Base-by-base conservation (phyloP, 53 echinoderm and acorn worm species). In the Arbacia lixula region DNA sequence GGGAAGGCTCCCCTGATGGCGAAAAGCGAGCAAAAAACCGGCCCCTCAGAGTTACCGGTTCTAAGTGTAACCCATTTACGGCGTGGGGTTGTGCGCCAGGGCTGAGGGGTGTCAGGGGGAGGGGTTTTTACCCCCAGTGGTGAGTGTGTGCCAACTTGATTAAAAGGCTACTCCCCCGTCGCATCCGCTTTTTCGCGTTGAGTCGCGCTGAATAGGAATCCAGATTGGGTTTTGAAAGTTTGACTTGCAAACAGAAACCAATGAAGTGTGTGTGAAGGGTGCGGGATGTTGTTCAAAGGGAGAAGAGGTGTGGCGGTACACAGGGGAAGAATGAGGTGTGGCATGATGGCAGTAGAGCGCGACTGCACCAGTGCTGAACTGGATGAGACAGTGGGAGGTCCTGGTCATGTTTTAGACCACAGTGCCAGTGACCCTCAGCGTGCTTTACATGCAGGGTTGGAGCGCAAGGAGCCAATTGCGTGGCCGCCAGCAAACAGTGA, bases 101-200 rank as follows among this genome's bases (percentile, higher is more conserved):
- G 60, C 60, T 60, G 60, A 60, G 60, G 60, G 27, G 60, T 60
- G 60, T 28, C 60, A 60, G 60, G 26, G 60, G 60, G 60, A 60
- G 60, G 60, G 60, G 60, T 60, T 60, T 60, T 60, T 60, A 60
- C 60, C 60, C 60, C 60, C 30, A 60, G 60, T 60, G 60, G 60
- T 60, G 60, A 60, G 60, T 60, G 60, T 60, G 60, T 60, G 60
- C 60, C 60, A 27, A 60, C 60, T 60, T 60, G 60, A 62, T 62
- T 31, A 12, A 62, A 62, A 62, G 62, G 62, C 62, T 62, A 62
- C 62, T 62, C 62, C 30, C 32, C 62, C 28, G 62, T 16, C 12
- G 62, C 62, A 62, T 62, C 62, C 62, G 62, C 31, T 12, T 62
- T 62, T 62, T 62, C 62, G 62, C 12, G 62, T 62, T 31, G 62